Evolutionary conservation across 2,888 invertebrate species (phyloP), one percentile per base, ranked within the genome.

Genomic region (Drosophila infuscata): DNA sequence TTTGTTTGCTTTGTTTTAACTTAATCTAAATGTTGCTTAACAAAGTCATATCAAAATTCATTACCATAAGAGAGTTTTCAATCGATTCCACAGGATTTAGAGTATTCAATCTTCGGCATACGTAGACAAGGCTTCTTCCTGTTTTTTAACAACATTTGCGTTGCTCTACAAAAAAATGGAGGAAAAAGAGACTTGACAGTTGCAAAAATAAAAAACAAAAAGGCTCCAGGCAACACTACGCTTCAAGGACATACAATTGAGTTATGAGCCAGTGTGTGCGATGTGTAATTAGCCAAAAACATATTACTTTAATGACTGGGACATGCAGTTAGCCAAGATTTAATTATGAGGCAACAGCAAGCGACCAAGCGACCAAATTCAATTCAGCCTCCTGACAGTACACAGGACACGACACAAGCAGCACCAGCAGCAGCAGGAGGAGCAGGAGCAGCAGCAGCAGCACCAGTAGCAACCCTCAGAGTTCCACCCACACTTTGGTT

Each of bases 251-350:
- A 17, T 43, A 70, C 70, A 81, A 81, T 83, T 75, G 78, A 83
- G 70, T 77, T 81, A 83, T 77, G 71, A 54, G 30, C n/a, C 51
- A 52, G 51, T 69, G 72, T 67, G 62, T 65, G 67, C 56, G 59
- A 30, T 74, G 61, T 60, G 82, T 81, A 81, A 83, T 81, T 81
- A 83, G 83, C 72, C 78, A 77, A 81, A 79, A 81, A 83, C 81
- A 83, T 81, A 81, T 81, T 83, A 83, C 83, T 83, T 81, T 81
- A 83, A 83, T 81, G 78, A 77, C 81, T 66, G 81, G 72, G 52
- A 75, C 83, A 80, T 76, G 82, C 81, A 79, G 81, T 70, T 63
- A 70, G 79, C 74, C 82, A 79, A 82, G 82, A 81, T 81, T 81
- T 81, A 82, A 81, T 81, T 81, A 81, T 79, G 80, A 74, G 63